phyloP scores from a whole-genome alignment of 2,113 vertebrate species.

The Gymnorhina tibicen region DNA sequence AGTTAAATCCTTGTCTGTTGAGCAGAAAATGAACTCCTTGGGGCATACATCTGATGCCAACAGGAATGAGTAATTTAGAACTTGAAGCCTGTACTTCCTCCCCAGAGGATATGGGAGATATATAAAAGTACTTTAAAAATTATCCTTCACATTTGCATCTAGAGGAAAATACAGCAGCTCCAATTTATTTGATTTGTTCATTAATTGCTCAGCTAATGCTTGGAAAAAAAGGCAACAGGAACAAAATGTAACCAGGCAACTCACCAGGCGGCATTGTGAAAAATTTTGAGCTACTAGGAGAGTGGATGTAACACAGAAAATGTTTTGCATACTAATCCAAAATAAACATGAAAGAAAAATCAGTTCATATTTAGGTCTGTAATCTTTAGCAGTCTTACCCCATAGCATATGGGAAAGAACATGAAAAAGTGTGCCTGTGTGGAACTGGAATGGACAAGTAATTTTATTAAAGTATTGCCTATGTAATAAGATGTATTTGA shows the following conservation, averaged over 20 bases:
- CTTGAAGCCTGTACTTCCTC: slow-evolving; percentile 54
- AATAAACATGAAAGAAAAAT: slow-evolving; percentile 27
- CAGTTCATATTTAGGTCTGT: background rate
- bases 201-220: slow-evolving; percentile 67
- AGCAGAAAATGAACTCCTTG: slow-evolving; percentile 54
- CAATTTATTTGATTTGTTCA: slow-evolving; percentile 62
- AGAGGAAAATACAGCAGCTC: slow-evolving; percentile 32
- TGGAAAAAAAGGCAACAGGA: slow-evolving; percentile 35
- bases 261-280: background rate
- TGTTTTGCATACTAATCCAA: background rate
- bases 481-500: background rate
- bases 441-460: background rate
- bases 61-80: slow-evolving; percentile 63
- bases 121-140: slow-evolving; percentile 48
- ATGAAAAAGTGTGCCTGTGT: background rate
- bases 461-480: background rate
- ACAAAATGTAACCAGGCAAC: slow-evolving; percentile 30
- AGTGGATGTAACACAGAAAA: background rate
- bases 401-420: background rate
- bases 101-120: background rate
- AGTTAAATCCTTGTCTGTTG: slow-evolving; percentile 47
- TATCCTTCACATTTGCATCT: slow-evolving; percentile 46
- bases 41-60: slow-evolving; percentile 58
- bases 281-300: background rate
- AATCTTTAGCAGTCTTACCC: background rate